Percentiles rank a stretch among this genome's conserved stretches.
Evolutionary conservation across 2,888 invertebrate species (phyloP).

Genomic region (Carcina quercana): DNA sequence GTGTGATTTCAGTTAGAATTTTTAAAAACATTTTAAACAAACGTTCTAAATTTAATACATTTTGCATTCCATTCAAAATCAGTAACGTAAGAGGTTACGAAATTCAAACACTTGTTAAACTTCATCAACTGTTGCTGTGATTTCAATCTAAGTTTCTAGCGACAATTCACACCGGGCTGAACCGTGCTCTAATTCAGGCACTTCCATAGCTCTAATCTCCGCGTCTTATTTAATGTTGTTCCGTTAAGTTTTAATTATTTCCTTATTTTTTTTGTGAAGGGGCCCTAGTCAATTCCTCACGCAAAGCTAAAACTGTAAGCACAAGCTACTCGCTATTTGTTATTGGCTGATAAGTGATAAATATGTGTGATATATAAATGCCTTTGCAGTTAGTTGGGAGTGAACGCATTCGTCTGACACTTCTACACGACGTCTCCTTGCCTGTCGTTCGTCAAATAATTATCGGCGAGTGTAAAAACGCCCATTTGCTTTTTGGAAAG

Average conservation of each 20-base stretch:
- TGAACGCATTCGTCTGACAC: no score
- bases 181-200: slow-evolving; percentile 32
- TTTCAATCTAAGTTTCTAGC: slow-evolving; percentile 9
- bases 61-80: no score
- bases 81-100: no score
- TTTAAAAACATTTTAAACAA: slow-evolving; percentile 1
- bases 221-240: slow-evolving; percentile 43
- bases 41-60: no score
- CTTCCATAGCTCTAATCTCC: slow-evolving; percentile 38
- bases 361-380: slow-evolving; percentile 51
- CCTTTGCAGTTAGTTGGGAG: slow-evolving; percentile 56
- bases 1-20: slow-evolving; percentile 12
- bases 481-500: slow-evolving; percentile 31
- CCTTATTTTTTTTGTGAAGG: slow-evolving; percentile 53
- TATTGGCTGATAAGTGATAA: slow-evolving; percentile 26
- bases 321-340: slow-evolving; percentile 28
- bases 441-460: no score
- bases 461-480: no score
- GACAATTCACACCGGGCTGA: slow-evolving; percentile 4
- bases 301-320: slow-evolving; percentile 18
- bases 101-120: no score
- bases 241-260: slow-evolving; percentile 56
- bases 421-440: no score
- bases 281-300: slow-evolving; percentile 61
- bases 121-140: no score